Percentiles rank a stretch among this genome's conserved stretches.
Evolutionary conservation across 2,797 vertebrate genomes (phyloP).

Genomic region (Halcyon leucocephala): DNA sequence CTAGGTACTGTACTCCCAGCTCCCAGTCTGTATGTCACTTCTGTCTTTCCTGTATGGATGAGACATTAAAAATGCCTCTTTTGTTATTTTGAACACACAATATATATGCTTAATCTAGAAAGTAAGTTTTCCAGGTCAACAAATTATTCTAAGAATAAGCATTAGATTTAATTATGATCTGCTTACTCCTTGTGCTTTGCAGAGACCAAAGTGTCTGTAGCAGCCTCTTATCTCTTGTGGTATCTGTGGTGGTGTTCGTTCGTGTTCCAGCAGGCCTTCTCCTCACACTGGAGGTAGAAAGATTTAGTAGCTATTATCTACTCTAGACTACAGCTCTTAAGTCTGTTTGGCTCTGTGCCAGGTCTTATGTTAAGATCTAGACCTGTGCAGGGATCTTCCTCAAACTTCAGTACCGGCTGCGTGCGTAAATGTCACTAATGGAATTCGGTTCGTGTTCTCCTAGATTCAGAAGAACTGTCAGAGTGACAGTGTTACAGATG

Average conservation of each 20-base stretch:
- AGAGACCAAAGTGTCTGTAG: not conserved
- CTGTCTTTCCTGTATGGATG: not conserved
- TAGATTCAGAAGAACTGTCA: not conserved
- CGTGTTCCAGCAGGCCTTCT: not conserved
- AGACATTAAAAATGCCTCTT: not conserved
- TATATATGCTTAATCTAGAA: not conserved
- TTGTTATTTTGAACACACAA: not conserved
- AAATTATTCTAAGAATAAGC: conserved; percentile 30
- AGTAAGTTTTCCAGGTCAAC: not conserved
- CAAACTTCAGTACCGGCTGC: not conserved
- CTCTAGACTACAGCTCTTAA: not conserved
- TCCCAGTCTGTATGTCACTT: not conserved
- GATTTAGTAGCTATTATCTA: not conserved
- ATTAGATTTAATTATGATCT: conserved; percentile 42
- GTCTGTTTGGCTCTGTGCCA: not conserved
- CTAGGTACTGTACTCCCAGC: not conserved
- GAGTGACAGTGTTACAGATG: not conserved
- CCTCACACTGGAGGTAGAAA: not conserved
- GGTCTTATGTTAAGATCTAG: not conserved
- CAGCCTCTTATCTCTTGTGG: conserved; percentile 4
- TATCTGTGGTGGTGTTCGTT: not conserved
- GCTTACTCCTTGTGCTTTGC: not conserved
- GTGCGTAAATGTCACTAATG: not conserved
- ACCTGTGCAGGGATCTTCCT: not conserved
- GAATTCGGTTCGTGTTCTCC: not conserved